These are phyloP conservation scores for Meghimatium bilineatum DNA, from an alignment of 2,888 invertebrate genomes.

Conservation along the genomic window DNA sequence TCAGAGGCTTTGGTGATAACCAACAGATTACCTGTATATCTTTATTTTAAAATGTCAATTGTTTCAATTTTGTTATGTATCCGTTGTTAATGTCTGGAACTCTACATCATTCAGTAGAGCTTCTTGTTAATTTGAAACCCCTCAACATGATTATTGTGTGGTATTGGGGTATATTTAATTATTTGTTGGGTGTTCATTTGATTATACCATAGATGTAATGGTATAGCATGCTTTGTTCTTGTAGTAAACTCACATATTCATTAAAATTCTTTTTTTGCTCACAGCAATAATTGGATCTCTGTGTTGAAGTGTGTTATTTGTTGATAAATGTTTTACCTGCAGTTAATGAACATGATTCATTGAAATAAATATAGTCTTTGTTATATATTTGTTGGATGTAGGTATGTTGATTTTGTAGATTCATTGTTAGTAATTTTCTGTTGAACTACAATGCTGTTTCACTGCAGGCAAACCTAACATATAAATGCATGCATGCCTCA, in stretches of 20 bases:
- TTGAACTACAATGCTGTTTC: too few species aligned
- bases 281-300: background rate
- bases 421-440: too few species aligned
- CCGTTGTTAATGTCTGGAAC: background rate
- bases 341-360: background rate
- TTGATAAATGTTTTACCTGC: background rate
- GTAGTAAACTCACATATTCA: background rate
- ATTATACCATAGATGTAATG: background rate
- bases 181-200: background rate
- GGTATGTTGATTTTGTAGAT: background rate
- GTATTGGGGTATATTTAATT: background rate
- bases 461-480: too few species aligned
- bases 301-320: slow-evolving; percentile 3
- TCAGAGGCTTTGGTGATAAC: too few species aligned
- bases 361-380: background rate
- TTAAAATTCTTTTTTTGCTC: slow-evolving; percentile 22
- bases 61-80: background rate
- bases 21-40: background rate
- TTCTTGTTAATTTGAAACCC: too few species aligned
- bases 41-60: background rate
- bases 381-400: background rate
- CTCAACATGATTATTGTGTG: background rate
- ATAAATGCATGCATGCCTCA: too few species aligned
- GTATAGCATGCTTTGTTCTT: background rate
- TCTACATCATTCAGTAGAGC: background rate